Conservation (phyloP, 2,113 vertebrate species). For the Muntiacus reevesi region DNA sequence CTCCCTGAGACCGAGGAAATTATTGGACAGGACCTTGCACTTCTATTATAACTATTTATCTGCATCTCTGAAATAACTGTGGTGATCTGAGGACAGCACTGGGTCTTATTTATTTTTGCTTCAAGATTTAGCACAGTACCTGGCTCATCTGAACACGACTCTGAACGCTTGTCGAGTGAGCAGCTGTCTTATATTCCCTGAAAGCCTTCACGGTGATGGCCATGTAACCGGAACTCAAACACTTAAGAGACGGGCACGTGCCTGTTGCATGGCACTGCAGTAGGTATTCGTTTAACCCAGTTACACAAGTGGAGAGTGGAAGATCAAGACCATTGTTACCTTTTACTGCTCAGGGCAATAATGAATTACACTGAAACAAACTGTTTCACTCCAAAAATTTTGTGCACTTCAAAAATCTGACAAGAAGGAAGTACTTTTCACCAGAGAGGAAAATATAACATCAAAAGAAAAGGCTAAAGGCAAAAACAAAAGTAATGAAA, state of each 20-base stretch:
- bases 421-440: slow-evolving; percentile 17
- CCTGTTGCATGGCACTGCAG: background rate
- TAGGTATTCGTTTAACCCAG: background rate
- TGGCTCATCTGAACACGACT: background rate
- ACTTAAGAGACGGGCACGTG: background rate
- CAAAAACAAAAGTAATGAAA: background rate
- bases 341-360: background rate
- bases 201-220: background rate
- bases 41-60: background rate
- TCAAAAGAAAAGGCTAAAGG: slow-evolving; percentile 36
- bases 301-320: background rate
- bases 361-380: background rate
- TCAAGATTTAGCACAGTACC: background rate
- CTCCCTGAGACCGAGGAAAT: background rate
- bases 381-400: background rate
- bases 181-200: background rate
- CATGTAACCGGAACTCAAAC: background rate
- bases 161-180: background rate
- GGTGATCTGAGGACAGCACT: background rate
- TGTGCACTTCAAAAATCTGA: slow-evolving; percentile 9
- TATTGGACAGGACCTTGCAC: background rate
- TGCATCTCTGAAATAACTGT: background rate
- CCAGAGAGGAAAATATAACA: background rate
- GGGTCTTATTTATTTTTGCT: background rate
- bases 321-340: background rate